Evolutionary conservation across 2,888 invertebrate species (phyloP).

Genomic region (Macropis europaea): DNA sequence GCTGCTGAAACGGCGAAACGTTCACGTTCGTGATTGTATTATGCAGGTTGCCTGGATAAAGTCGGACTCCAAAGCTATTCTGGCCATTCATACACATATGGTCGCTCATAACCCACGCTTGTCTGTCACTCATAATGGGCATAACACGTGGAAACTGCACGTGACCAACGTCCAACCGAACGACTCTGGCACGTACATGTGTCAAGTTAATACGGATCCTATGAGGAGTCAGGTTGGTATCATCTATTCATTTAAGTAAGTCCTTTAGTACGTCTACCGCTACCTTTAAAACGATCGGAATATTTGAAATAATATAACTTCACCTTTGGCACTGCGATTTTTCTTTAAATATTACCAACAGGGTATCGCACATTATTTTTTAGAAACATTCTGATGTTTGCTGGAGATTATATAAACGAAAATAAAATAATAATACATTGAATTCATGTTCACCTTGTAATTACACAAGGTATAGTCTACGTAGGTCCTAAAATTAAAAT

Average conservation of each 20-base stretch:
- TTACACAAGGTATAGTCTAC: too few species aligned
- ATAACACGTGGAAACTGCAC: constrained; percentile 96
- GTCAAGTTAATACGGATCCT: constrained; percentile 95
- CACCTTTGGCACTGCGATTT: too few species aligned
- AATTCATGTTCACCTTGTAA: too few species aligned
- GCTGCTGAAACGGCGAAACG: constrained; percentile 42
- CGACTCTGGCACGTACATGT: constrained; percentile 97
- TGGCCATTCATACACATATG: constrained; percentile 94
- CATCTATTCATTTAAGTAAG: constrained; percentile 2
- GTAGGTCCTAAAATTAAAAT: too few species aligned
- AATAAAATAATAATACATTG: too few species aligned
- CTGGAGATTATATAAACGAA: too few species aligned
- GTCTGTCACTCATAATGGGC: constrained; percentile 94
- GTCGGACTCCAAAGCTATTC: constrained; percentile 93
- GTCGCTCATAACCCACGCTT: constrained; percentile 93
- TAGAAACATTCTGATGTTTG: too few species aligned
- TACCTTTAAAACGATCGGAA: too few species aligned
- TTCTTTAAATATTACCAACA: too few species aligned
- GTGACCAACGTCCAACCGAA: constrained; percentile 94
- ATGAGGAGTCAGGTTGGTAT: constrained; percentile 91
- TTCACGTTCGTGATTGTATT: constrained; percentile 35
- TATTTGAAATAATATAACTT: too few species aligned
- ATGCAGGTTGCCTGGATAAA: constrained; percentile 95
- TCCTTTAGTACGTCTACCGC: background rate
- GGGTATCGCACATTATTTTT: too few species aligned